phyloP scores from a whole-genome alignment of 2,113 vertebrate species.

The Chlorocebus sabaeus region DNA sequence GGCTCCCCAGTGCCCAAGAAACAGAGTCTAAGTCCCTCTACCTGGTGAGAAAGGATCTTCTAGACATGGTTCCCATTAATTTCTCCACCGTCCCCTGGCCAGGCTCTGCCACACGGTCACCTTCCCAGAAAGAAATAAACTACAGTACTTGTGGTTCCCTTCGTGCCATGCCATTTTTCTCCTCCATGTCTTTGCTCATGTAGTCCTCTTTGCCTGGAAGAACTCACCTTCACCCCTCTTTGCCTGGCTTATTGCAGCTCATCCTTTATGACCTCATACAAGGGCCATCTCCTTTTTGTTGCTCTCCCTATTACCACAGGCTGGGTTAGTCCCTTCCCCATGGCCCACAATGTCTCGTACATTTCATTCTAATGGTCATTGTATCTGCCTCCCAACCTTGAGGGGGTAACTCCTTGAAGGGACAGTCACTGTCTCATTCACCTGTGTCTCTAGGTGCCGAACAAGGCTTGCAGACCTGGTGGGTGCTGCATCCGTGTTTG shows the following conservation, averaged over 20 bases:
- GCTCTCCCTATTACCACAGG: not conserved
- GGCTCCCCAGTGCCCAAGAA: not conserved
- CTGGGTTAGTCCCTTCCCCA: not conserved
- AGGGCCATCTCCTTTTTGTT: not conserved
- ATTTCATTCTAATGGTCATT: not conserved
- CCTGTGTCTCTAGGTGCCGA: not conserved
- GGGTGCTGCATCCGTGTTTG: rapidly evolving
- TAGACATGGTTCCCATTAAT: not conserved
- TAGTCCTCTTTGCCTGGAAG: not conserved
- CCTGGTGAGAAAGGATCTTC: not conserved
- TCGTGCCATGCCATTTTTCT: rapidly evolving
- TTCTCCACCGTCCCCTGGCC: not conserved
- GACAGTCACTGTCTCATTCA: not conserved
- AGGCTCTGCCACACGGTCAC: not conserved
- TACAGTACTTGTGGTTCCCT: not conserved
- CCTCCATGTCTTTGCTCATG: not conserved
- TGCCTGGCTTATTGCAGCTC: not conserved
- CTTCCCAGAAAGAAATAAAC: not conserved
- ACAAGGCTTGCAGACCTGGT: not conserved
- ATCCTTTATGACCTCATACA: too few species aligned
- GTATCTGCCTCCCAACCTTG: not conserved
- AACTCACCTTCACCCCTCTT: not conserved
- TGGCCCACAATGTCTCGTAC: not conserved
- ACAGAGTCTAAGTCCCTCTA: not conserved
- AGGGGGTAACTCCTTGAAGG: not conserved